Evolutionary conservation across 2,888 invertebrate genomes (phyloP), one percentile per base, ranked within the genome.

Genomic region (Timandra comae): DNA sequence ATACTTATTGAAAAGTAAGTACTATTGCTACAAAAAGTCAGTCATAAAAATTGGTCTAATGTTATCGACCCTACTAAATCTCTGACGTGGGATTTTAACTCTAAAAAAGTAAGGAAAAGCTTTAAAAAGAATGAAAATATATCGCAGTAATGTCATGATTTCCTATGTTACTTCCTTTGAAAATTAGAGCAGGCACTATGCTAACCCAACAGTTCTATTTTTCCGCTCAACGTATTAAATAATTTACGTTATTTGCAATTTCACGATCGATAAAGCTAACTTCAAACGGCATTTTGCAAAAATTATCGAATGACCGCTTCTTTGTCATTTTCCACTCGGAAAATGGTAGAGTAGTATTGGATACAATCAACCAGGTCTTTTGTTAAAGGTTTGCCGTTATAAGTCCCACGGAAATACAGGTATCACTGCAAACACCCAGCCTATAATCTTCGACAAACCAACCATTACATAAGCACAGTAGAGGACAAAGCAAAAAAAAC

Each of bases 401-500:
- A 41, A 56, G 60, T 73, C 70, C 68, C 67, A 74, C 68, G 68
- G 66, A 72, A 73, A 69, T 43, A 66, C 68, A 52, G 63, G 65
- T 71, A 74, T 75, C 68, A 72, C 57, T 55, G 57, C 58, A 54
- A 60, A 56, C 61, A 55, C 48, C 52, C 36, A 48, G 62, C 63
- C 77, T 78, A 63, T 80, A 81, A 81, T 80, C 74, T 78, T 54
- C 38, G 30, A 44, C 46, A 38, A 56, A 54, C 53, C 58, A 38
- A 46, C 59, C 58, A 81, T 81, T 82, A 81, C 73, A 24, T 24
- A 16, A 6, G 67, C 68, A 73, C 58, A 71, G 78, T 46, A 51
- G 59, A 49, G 63, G 61, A 76, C 76, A 76, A 74, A 77, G 54
- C 73, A 75, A 73, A 77, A 16, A 16, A 74, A 73, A 69, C 56